A percentile compares a stretch with the other conserved stretches of the same genome.
These are phyloP conservation scores for Gymnogyps californianus DNA, from an alignment of 2,113 vertebrate genomes.

Conservation along the genomic window DNA sequence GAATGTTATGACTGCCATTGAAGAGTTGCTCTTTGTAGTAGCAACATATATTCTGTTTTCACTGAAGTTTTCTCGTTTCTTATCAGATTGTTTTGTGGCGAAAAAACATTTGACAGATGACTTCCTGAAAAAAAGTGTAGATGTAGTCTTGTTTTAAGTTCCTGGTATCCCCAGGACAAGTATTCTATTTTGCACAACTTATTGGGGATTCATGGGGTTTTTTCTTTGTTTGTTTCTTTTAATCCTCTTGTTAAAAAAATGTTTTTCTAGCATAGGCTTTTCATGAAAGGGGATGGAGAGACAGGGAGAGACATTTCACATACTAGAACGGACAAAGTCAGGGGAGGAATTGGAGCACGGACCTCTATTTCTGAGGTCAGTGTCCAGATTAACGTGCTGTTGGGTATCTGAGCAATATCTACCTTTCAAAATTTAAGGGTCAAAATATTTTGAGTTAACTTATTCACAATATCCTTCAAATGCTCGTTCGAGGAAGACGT, in stretches of 20 bases:
- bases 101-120: background rate
- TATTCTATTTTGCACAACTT: background rate
- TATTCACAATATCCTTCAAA: background rate
- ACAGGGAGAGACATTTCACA: background rate
- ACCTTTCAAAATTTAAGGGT: background rate
- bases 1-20: background rate
- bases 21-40: background rate
- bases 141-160: background rate
- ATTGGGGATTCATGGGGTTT: fast-evolving
- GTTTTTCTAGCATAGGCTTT: background rate
- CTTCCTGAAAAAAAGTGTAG: background rate
- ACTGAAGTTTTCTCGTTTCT: background rate
- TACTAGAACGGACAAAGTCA: background rate
- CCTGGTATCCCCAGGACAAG: background rate
- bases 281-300: background rate
- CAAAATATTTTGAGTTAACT: background rate
- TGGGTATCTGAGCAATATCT: background rate
- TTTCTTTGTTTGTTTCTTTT: background rate
- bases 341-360: background rate
- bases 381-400: background rate
- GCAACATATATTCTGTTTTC: background rate
- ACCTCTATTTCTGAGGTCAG: background rate
- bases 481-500: background rate
- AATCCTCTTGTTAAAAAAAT: background rate
- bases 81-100: background rate